Conservation (phyloP, 2,797 vertebrate species). For the Sternarchorhynchus goeldii region DNA sequence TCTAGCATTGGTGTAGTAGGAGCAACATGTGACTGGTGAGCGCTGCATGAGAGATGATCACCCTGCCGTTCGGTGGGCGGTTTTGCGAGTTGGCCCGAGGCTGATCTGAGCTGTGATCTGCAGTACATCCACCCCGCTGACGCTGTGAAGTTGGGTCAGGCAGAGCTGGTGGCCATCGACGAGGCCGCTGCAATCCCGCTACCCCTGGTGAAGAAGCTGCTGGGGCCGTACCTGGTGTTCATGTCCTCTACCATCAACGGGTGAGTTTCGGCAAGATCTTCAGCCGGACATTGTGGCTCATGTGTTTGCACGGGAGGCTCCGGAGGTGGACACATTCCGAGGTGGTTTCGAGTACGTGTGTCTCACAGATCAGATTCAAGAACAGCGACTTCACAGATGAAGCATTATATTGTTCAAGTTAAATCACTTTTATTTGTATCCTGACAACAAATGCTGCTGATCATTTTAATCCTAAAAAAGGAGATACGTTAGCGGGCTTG, state of each 20-base stretch:
- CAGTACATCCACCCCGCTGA: conserved; percentile 97
- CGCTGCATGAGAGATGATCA: neutral
- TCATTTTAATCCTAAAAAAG: too few species aligned
- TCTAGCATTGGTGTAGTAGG: neutral
- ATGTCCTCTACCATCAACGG: conserved; percentile 99
- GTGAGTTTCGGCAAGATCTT: conserved; percentile 68
- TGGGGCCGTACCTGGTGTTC: conserved; percentile 95
- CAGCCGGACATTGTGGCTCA: neutral
- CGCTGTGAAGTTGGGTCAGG: conserved; percentile 93
- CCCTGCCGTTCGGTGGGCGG: neutral
- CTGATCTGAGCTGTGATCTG: conserved; percentile 14
- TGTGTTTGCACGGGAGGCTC: neutral
- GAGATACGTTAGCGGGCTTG: too few species aligned
- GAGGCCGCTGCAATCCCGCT: conserved; percentile 97
- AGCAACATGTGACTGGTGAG: neutral
- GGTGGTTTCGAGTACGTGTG: too few species aligned
- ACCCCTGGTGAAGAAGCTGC: conserved; percentile 90
- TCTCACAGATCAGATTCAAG: too few species aligned
- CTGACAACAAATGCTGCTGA: too few species aligned
- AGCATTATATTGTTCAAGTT: too few species aligned
- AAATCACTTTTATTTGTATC: too few species aligned
- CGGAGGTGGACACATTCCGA: too few species aligned
- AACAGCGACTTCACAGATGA: too few species aligned
- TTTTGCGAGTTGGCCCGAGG: neutral
- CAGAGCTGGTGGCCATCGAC: conserved; percentile 94